Percentiles rank a stretch among this genome's conserved stretches.
Conservation (phyloP, 2,888 invertebrate species). For the Sinohyriopsis cumingii region DNA sequence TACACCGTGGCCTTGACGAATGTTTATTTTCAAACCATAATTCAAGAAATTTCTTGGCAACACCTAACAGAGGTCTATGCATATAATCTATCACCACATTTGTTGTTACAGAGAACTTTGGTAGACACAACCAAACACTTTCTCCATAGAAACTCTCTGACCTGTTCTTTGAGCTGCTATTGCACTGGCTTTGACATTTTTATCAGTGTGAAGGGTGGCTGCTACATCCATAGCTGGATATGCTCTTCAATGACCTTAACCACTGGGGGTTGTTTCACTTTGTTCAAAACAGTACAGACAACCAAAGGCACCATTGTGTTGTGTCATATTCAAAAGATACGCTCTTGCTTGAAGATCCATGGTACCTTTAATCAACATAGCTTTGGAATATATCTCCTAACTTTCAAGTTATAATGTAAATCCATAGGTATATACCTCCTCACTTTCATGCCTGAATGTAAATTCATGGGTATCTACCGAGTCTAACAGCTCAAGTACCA, state of each 20-base stretch:
- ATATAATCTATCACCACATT: conserved; percentile 27
- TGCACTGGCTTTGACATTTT: conserved; percentile 4
- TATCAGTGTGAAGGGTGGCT: conserved; percentile 4
- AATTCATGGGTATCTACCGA: conserved; percentile 12
- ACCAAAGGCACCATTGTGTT: conserved; percentile 33
- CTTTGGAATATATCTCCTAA: conserved; percentile 7
- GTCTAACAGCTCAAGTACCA: conserved; percentile 17
- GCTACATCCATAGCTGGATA: conserved; percentile 9
- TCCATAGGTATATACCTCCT: too few species aligned
- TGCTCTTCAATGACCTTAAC: conserved; percentile 15
- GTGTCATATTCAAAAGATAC: conserved; percentile 24
- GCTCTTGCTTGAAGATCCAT: conserved; percentile 35
- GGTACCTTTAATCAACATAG: conserved; percentile 16
- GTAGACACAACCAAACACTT: conserved; percentile 18
- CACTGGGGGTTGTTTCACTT: conserved; percentile 5
- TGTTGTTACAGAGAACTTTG: conserved; percentile 17
- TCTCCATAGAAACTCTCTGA: conserved; percentile 2
- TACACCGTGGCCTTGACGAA: background rate
- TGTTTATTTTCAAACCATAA: conserved; percentile 22
- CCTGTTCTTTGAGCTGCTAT: conserved; percentile 4
- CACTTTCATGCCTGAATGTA: conserved; percentile 3
- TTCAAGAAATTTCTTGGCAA: conserved; percentile 18
- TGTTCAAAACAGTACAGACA: conserved; percentile 17
- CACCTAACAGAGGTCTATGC: conserved; percentile 28
- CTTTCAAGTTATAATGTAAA: too few species aligned